Base-by-base conservation (phyloP, 1,140 invertebrate genomes). In the Asbolus verrucosus region DNA sequence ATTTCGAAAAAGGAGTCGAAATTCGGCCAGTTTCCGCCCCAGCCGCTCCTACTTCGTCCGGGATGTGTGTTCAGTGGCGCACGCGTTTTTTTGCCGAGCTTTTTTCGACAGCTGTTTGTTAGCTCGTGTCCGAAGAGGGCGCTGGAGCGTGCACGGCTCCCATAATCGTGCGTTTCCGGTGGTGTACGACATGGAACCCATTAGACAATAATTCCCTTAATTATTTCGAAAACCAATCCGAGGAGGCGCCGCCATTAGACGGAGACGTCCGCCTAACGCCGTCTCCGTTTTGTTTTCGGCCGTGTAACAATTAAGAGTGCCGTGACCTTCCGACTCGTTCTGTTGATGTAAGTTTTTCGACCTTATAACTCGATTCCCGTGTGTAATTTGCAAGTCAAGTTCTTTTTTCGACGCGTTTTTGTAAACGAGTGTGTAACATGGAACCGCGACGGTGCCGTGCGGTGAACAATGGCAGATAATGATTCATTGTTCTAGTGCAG, bases 131-230 rank as follows among this genome's bases (percentile, higher is more conserved):
- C 8, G n/a, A 9, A 59, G 24, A 54, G 65, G 65, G 65, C 65
- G 65, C 65, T 33, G 63, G 46, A 67, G 65, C 65, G 65, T 67
- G 41, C 43, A 14, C 65, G 54, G 18, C 46, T 27, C 8, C 65
- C 6, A 33, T 66, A 67, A 67, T 67, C 11, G 31, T 15, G 6
- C 9, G 41, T 36, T 67, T 67, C 65, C 65, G 65, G 27, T 66
- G 16, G 18, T 4, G 15, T n/a, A n/a, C 41, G 41, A 54, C 46
- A 54, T 21, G 46, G 14, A 54, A 16, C 46, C 46, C 21, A 54
- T 54, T 54, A 54, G 21, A 54, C 21, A 54, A 54, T 54, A 11
- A 46, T 54, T 54, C 27, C 27, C 46, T 54, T 54, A 24, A 27
- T 54, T 54, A 54, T 54, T 54, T 27, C 27, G n/a, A 16, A 54